Base-by-base conservation (phyloP, 1,140 invertebrate species). In the Manduca sexta region DNA sequence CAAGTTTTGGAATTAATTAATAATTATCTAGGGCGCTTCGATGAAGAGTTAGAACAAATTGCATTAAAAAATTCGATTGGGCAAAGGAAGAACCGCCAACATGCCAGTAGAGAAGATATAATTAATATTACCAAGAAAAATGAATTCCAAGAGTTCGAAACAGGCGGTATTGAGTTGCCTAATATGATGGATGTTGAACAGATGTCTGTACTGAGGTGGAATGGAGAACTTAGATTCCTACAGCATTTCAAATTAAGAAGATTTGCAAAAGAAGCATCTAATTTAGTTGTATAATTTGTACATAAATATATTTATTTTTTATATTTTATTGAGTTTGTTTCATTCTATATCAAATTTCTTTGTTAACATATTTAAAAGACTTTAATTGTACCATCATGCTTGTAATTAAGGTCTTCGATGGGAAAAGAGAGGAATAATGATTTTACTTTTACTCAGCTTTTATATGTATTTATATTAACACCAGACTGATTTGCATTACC, bases 21-120 rank as follows among this genome's bases (percentile, higher is more conserved):
- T 56, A 79, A 78, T 69, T 92, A 89, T 69, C 65, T 85, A 64
- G 64, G 73, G 46, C 58, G 93, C 40, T 92, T 94, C 80, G 89
- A 94, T 63, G 92, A 93, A 52, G 93, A 95, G 86, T 71, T 94
- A 21, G 89, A 91, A 58, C 92, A 93, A 76, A 94, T 95, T 62
- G 68, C 79, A 14, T 78, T 94, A 2, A 94, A 94, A 69, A 91
- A 93, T 63, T 92, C 92, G 0, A 89, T 94, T 31, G 91, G 92
- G 11, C 86, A 88, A 21, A 87, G 90, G 56, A 93, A 91, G 72
- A 91, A 89, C 64, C 86, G 91, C 15, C 93, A 94, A 63, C 92
- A 94, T 75, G 92, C 91, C 1, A 93, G 89, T 60, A 88, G 93
- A 54, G 89, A 93, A 79, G 91, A 93, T 85, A 87, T 92, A 11